Evolutionary conservation across 2,113 vertebrate genomes (phyloP).

Genomic region (Thinocorus orbignyianus): DNA sequence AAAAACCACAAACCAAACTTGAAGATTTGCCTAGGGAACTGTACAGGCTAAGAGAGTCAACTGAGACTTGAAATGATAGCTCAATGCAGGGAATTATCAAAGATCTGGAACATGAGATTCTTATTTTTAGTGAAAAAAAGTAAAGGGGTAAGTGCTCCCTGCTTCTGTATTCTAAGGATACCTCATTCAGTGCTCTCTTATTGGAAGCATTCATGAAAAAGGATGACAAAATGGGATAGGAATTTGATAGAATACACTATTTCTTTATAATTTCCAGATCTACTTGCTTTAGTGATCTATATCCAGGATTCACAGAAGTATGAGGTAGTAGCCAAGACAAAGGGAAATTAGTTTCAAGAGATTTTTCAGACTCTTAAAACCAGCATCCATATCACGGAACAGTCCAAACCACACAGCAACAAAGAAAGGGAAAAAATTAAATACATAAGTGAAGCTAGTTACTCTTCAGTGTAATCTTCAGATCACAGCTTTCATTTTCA

Average conservation of each 20-base stretch:
- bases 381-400: neutral
- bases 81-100: neutral
- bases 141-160: neutral
- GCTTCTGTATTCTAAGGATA: neutral
- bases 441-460: neutral
- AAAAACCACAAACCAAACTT: neutral
- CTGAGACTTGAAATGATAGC: neutral
- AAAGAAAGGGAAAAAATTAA: neutral
- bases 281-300: neutral
- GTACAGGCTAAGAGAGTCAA: neutral
- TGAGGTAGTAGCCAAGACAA: neutral
- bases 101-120: neutral
- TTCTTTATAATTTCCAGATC: conserved; percentile 11
- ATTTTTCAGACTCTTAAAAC: neutral
- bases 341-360: neutral
- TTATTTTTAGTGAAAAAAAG: neutral
- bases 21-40: neutral
- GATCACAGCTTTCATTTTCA: neutral
- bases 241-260: neutral
- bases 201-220: neutral
- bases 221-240: neutral
- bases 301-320: neutral
- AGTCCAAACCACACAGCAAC: neutral
- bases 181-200: neutral
- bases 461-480: neutral